These are phyloP conservation scores for Peromyscus eremicus DNA, from an alignment of 2,797 vertebrate species.

Conservation along the genomic window DNA sequence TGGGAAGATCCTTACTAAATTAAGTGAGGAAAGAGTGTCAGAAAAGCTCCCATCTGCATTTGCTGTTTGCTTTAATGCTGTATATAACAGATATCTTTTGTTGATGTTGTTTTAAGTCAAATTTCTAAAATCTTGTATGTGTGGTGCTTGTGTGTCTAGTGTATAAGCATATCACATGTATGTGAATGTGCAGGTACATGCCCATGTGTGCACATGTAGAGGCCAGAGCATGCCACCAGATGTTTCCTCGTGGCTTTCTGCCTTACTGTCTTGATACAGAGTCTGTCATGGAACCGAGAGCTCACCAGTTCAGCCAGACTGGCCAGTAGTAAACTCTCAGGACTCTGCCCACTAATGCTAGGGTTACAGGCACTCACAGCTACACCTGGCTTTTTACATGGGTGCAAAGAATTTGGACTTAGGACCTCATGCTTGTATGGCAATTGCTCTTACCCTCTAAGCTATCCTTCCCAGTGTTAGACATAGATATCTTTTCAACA, in stretches of 20 bases:
- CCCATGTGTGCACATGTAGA: neutral
- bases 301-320: neutral
- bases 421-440: neutral
- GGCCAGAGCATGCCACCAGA: neutral
- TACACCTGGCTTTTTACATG: neutral
- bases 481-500: neutral
- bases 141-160: neutral
- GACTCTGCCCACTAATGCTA: neutral
- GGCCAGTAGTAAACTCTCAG: neutral
- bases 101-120: neutral
- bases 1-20: neutral
- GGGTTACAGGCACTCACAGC: neutral
- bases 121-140: neutral
- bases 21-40: neutral
- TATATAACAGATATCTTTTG: neutral
- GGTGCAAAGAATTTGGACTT: neutral
- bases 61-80: neutral
- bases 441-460: neutral
- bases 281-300: neutral
- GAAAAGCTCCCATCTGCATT: neutral
- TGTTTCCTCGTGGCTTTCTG: neutral
- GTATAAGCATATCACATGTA: neutral
- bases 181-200: neutral
- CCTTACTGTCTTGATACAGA: neutral
- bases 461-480: neutral